Conservation (phyloP, 2,888 invertebrate species). For the Phlogophora meticulosa region DNA sequence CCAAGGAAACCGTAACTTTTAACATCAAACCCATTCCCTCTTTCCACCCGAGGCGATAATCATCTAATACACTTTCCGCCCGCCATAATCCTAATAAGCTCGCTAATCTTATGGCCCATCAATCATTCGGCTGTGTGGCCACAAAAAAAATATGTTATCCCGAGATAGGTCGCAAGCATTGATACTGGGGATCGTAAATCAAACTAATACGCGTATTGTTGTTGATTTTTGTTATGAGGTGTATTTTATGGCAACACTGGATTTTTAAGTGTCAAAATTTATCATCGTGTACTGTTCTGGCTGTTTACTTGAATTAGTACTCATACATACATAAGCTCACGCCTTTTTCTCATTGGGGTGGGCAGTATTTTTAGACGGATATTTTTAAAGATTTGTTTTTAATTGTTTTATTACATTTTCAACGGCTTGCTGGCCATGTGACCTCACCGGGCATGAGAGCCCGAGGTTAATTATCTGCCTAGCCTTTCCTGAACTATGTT, state of each 20-base stretch:
- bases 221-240: constrained; percentile 21
- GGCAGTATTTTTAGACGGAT: too few relatives aligned
- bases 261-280: not conserved
- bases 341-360: too few relatives aligned
- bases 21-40: not conserved
- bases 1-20: not conserved
- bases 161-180: constrained; percentile 39
- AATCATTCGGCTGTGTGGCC: constrained; percentile 49
- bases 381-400: too few relatives aligned
- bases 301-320: not conserved
- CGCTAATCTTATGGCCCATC: constrained; percentile 57
- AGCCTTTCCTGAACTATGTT: too few relatives aligned
- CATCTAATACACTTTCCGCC: constrained; percentile 55
- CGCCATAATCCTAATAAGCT: constrained; percentile 56
- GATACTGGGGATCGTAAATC: constrained; percentile 53
- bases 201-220: constrained; percentile 49
- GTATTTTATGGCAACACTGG: not conserved
- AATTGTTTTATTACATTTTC: too few relatives aligned
- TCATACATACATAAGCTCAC: too few relatives aligned
- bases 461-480: too few relatives aligned
- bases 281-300: not conserved
- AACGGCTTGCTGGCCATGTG: too few relatives aligned
- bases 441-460: too few relatives aligned
- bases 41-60: constrained; percentile 35
- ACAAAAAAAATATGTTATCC: constrained; percentile 51